phyloP scores from a whole-genome alignment of 1,140 invertebrate genomes.

The Venturia canescens region DNA sequence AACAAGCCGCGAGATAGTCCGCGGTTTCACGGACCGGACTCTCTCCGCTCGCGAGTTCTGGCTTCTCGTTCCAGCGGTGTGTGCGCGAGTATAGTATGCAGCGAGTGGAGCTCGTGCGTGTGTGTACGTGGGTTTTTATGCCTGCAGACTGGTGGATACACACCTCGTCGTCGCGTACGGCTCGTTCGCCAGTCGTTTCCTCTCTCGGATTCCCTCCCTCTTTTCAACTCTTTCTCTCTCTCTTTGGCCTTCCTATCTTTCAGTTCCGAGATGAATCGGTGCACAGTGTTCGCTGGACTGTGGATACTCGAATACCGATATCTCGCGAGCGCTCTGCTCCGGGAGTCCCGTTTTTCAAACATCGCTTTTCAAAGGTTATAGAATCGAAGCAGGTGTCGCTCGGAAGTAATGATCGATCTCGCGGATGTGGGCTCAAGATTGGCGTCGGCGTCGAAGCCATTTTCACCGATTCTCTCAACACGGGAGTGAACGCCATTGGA shows the following conservation, averaged over 20 bases:
- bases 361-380: neutral
- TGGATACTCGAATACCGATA: conserved; percentile 44
- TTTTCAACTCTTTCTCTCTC: conserved; percentile 9
- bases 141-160: neutral
- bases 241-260: conserved; percentile 35
- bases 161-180: conserved; percentile 22
- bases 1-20: neutral
- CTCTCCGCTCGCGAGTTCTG: conserved; percentile 16
- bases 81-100: neutral
- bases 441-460: neutral
- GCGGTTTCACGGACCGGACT: conserved; percentile 6
- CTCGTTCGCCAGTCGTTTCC: conserved; percentile 23
- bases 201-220: neutral
- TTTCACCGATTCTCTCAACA: neutral
- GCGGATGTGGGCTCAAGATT: too few relatives aligned
- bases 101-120: neutral
- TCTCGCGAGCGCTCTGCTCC: conserved; percentile 5
- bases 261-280: conserved; percentile 19
- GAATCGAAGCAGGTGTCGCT: neutral
- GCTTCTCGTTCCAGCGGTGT: neutral
- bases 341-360: neutral
- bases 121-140: conserved; percentile 9
- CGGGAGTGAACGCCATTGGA: too few relatives aligned
- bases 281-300: conserved; percentile 43
- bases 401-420: neutral